Evolutionary conservation across 1,140 invertebrate genomes (phyloP).

Genomic region (Apolygus lucorum): DNA sequence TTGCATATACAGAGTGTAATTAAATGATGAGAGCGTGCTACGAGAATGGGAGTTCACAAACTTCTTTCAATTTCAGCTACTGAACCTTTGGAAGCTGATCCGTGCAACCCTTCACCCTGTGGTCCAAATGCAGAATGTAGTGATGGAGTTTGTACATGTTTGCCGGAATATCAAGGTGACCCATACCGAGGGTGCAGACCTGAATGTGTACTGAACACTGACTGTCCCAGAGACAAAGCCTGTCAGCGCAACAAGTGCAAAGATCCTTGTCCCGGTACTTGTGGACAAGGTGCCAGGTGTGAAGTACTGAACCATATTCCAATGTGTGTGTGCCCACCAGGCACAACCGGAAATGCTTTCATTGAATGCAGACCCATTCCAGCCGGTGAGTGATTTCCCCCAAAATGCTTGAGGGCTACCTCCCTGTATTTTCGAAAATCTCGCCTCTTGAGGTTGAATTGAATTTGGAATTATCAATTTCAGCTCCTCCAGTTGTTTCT

Average conservation of each 20-base stretch:
- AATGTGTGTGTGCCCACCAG: constrained; percentile 43
- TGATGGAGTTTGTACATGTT: constrained; percentile 44
- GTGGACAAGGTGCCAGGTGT: constrained; percentile 46
- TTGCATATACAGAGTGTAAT: no score
- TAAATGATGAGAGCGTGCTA: background rate
- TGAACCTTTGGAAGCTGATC: constrained; percentile 35
- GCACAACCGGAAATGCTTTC: constrained; percentile 44
- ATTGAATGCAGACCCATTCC: constrained; percentile 37
- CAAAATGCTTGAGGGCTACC: background rate
- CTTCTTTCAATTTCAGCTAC: constrained; percentile 25
- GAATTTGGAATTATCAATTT: constrained; percentile 11
- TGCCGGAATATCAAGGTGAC: constrained; percentile 48
- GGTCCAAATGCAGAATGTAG: constrained; percentile 52
- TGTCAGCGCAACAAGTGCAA: constrained; percentile 46
- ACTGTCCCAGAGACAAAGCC: constrained; percentile 42
- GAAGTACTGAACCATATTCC: constrained; percentile 44
- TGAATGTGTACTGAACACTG: constrained; percentile 45
- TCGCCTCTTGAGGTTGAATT: background rate
- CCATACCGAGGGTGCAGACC: constrained; percentile 44
- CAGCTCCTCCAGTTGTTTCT: constrained; percentile 35
- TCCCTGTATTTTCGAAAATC: background rate
- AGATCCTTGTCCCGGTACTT: constrained; percentile 46
- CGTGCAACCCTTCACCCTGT: constrained; percentile 47
- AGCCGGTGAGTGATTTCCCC: constrained; percentile 40
- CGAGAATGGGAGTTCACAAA: background rate